phyloP scores from a whole-genome alignment of 2,113 vertebrate species.

The Nanorana parkeri region DNA sequence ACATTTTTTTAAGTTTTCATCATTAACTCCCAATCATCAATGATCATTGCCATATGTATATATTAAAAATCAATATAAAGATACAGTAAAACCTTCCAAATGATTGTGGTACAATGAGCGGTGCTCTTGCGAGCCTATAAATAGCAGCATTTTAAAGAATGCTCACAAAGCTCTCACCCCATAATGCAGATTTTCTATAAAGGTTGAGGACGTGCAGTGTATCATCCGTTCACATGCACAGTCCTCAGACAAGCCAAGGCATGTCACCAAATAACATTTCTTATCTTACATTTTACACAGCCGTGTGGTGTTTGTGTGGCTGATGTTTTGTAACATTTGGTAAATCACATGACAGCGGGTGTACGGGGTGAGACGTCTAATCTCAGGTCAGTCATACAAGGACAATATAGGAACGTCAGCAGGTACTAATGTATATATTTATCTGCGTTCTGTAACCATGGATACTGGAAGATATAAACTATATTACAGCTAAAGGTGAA shows the following conservation, averaged over 20 bases:
- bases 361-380: too few relatives aligned
- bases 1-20: too few relatives aligned
- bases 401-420: not conserved
- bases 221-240: not conserved
- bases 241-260: conserved; percentile 16
- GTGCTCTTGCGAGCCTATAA: too few relatives aligned
- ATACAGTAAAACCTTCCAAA: too few relatives aligned
- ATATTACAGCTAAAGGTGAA: not conserved
- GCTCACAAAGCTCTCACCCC: too few relatives aligned
- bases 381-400: not conserved
- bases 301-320: not conserved
- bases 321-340: conserved; percentile 2
- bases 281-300: conserved; percentile 15
- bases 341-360: not conserved
- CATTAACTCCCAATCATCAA: too few relatives aligned
- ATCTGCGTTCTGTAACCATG: not conserved
- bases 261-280: not conserved
- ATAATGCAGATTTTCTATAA: not conserved
- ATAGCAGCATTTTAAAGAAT: too few relatives aligned
- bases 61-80: too few relatives aligned
- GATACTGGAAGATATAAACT: not conserved
- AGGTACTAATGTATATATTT: conserved; percentile 2
- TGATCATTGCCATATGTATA: too few relatives aligned
- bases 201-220: conserved; percentile 4
- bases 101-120: too few relatives aligned